Evolutionary conservation across 2,113 vertebrate genomes (phyloP).

Genomic region (Lucifuga dentata): DNA sequence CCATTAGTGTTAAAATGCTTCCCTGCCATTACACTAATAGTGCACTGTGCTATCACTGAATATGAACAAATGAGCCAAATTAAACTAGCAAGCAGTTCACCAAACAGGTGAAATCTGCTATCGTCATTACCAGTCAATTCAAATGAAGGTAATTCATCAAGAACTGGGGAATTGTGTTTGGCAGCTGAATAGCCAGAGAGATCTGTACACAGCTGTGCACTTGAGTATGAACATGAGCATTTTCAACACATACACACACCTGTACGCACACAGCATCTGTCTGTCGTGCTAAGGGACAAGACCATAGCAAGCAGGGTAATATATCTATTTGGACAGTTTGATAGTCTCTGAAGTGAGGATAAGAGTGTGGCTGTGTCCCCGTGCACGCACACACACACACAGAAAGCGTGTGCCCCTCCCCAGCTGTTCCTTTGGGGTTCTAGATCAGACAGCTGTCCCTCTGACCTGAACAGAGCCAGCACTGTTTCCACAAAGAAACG

Average conservation of each 20-base stretch:
- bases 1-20: no score
- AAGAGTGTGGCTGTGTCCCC: conserved; percentile 37
- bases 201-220: neutral
- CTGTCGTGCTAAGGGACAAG: neutral
- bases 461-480: conserved; percentile 71
- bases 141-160: conserved; percentile 36
- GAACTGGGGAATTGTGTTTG: neutral
- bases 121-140: neutral
- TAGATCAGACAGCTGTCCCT: conserved; percentile 80
- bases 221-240: neutral
- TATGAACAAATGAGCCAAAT: no score
- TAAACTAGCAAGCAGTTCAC: no score
- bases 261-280: neutral
- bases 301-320: neutral
- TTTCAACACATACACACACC: conserved; percentile 16
- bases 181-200: neutral
- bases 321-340: conserved; percentile 22
- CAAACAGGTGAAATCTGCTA: no score
- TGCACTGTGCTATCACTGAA: no score
- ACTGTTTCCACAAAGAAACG: conserved; percentile 75
- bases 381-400: conserved; percentile 21
- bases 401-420: conserved; percentile 52
- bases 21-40: no score
- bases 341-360: conserved; percentile 27
- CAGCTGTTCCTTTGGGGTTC: conserved; percentile 79